Evolutionary conservation across 2,113 vertebrate genomes (phyloP).

Genomic region (Talpa occidentalis): DNA sequence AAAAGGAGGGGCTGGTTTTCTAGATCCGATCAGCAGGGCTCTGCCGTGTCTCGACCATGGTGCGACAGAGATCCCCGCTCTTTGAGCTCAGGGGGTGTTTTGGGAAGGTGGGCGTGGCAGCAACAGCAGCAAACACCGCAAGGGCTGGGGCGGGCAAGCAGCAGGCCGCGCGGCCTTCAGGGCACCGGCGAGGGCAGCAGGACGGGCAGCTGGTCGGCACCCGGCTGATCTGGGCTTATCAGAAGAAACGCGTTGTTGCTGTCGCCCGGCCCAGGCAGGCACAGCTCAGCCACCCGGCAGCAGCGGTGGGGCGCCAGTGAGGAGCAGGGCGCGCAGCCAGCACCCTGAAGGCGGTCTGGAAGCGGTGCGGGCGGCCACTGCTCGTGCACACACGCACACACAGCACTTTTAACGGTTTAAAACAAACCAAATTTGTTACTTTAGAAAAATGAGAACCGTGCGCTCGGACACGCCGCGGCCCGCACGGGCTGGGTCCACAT

Average conservation of each 20-base stretch:
- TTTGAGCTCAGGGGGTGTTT: constrained; percentile 60
- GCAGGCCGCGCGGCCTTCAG: constrained; percentile 86
- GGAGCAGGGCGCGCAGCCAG: neutral
- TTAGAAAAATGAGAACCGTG: constrained; percentile 84
- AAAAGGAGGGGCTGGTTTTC: neutral
- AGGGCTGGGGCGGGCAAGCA: constrained; percentile 71
- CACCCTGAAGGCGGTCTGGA: constrained; percentile 85
- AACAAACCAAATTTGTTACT: constrained; percentile 80
- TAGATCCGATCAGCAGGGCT: constrained; percentile 77
- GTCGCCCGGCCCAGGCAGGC: neutral
- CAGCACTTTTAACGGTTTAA: constrained; percentile 80
- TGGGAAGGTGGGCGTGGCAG: constrained; percentile 69
- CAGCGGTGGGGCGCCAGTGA: neutral
- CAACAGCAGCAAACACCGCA: constrained; percentile 80
- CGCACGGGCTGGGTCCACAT: constrained; percentile 77
- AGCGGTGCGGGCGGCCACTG: constrained; percentile 82
- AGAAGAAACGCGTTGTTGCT: too few relatives aligned
- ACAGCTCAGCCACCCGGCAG: too few relatives aligned
- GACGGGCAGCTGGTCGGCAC: too few relatives aligned
- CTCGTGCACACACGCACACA: constrained; percentile 84
- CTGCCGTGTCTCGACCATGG: constrained; percentile 82
- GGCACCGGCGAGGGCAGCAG: constrained; percentile 66
- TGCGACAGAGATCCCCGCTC: constrained; percentile 77
- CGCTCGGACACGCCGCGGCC: constrained; percentile 64
- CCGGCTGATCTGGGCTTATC: too few relatives aligned